phyloP scores from a whole-genome alignment of 2,888 invertebrate genomes.

The Blastobasis lacticolella region DNA sequence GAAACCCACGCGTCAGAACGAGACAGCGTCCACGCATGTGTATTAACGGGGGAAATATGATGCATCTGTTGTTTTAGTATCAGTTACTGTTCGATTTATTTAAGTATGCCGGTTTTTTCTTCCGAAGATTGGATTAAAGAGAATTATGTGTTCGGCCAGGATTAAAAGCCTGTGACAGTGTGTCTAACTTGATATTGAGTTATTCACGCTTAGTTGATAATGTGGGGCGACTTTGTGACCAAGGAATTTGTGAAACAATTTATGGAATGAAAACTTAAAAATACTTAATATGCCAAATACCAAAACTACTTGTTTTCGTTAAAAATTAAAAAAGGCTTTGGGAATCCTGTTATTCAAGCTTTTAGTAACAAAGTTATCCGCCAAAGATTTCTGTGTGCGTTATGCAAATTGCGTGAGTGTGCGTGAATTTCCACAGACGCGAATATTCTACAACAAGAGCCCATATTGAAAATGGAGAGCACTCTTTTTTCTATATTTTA shows the following conservation, averaged over 20 bases:
- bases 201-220: no score
- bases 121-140: slow-evolving; percentile 44
- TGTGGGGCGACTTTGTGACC: no score
- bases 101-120: slow-evolving; percentile 52
- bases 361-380: not conserved
- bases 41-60: slow-evolving; percentile 63
- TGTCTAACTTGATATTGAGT: no score
- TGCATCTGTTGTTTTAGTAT: slow-evolving; percentile 71
- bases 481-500: slow-evolving; percentile 47
- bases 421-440: slow-evolving; percentile 45
- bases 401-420: slow-evolving; percentile 23
- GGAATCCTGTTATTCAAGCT: not conserved
- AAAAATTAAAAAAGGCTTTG: not conserved
- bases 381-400: slow-evolving; percentile 16
- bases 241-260: no score
- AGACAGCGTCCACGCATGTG: slow-evolving; percentile 49
- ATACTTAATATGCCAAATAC: not conserved
- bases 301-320: not conserved
- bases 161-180: slow-evolving; percentile 4
- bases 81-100: slow-evolving; percentile 64
- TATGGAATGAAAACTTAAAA: no score
- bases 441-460: slow-evolving; percentile 37
- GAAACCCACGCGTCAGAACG: slow-evolving; percentile 34
- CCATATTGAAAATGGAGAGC: slow-evolving; percentile 59
- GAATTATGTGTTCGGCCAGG: slow-evolving; percentile 22